phyloP scores from a whole-genome alignment of 1,140 invertebrate genomes.

The Leptinotarsa defecta region DNA sequence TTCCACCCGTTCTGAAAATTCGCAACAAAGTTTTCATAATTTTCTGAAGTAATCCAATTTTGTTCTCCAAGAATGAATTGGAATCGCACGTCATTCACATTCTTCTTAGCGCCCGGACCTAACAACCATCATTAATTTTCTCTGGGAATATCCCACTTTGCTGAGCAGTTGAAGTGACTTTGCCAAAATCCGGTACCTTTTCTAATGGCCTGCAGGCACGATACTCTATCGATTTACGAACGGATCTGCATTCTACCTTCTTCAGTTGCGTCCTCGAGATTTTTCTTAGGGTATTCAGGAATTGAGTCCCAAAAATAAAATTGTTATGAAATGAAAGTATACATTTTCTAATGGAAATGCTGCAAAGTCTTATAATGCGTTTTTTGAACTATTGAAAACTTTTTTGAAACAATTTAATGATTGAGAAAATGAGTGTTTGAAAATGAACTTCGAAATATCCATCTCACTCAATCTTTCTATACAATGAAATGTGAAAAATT shows the following conservation, averaged over 20 bases:
- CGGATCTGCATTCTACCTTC: constrained; percentile 8
- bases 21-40: not conserved
- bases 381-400: too few species aligned
- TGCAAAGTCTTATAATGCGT: too few species aligned
- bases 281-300: too few species aligned
- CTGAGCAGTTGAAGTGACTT: not conserved
- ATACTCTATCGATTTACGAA: not conserved
- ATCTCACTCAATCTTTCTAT: too few species aligned
- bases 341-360: too few species aligned
- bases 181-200: constrained; percentile 2
- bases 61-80: not conserved
- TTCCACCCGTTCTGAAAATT: not conserved
- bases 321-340: too few species aligned
- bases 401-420: too few species aligned
- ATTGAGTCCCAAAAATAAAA: too few species aligned
- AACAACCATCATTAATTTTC: constrained; percentile 6
- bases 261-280: not conserved
- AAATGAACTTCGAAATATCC: too few species aligned
- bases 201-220: not conserved
- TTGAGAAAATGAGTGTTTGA: too few species aligned
- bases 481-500: too few species aligned
- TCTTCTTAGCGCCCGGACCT: not conserved
- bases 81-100: constrained; percentile 5
- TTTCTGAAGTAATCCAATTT: not conserved
- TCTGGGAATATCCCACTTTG: not conserved